Evolutionary conservation across 1,140 invertebrate genomes (phyloP).

Genomic region (Diuraphis noxia): DNA sequence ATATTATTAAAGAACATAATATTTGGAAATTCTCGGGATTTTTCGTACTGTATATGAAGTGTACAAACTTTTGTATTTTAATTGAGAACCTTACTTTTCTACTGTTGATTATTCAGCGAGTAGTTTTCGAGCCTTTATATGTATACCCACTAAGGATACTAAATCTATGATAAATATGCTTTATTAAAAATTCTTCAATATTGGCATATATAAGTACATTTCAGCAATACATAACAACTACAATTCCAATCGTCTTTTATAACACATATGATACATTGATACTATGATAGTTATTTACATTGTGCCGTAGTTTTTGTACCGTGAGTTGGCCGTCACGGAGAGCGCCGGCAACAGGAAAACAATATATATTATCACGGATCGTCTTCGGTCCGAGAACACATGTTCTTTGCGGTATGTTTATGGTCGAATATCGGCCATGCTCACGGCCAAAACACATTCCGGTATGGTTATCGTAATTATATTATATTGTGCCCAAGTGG

Average conservation of each 20-base stretch:
- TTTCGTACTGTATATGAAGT: too few species aligned
- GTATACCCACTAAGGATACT: too few species aligned
- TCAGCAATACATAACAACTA: not conserved
- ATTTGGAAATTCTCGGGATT: too few species aligned
- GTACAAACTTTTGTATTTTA: too few species aligned
- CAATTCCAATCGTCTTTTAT: not conserved
- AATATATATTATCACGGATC: not conserved
- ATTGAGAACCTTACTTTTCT: too few species aligned
- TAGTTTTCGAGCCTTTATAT: too few species aligned
- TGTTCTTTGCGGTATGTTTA: not conserved
- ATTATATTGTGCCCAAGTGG: not conserved
- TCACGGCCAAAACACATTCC: not conserved
- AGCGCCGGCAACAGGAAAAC: not conserved
- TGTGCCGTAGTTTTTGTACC: not conserved
- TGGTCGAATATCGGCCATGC: not conserved
- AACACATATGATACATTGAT: too few species aligned
- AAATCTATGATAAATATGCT: too few species aligned
- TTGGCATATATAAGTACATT: not conserved
- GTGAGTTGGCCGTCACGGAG: not conserved
- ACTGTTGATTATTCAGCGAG: too few species aligned
- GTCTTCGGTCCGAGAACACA: not conserved
- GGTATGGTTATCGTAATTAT: not conserved
- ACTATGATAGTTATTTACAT: not conserved
- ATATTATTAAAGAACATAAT: too few species aligned
- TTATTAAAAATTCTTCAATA: too few species aligned